phyloP scores from a whole-genome alignment of 2,797 vertebrate genomes.

The Lacerta agilis region DNA sequence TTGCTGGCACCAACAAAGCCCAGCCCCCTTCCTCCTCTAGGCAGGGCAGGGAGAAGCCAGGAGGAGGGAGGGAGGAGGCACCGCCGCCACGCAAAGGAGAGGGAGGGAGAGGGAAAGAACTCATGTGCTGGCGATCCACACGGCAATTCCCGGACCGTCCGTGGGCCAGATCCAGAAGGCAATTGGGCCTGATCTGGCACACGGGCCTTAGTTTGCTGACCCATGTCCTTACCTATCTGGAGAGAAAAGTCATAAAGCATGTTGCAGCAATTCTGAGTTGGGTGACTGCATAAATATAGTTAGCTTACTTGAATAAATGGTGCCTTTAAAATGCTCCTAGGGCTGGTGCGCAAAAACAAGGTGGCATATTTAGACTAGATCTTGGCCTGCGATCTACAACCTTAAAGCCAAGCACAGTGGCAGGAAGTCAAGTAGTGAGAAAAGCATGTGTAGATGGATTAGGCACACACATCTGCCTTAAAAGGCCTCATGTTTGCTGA shows the following conservation, averaged over 20 bases:
- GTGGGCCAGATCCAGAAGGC: too few species aligned
- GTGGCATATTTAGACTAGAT: not conserved
- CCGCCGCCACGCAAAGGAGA: too few species aligned
- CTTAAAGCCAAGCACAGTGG: too few species aligned
- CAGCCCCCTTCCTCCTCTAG: too few species aligned
- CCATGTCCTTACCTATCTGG: not conserved
- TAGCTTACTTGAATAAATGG: not conserved
- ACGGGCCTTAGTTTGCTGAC: too few species aligned
- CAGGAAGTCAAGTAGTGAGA: not conserved
- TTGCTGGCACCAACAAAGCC: too few species aligned
- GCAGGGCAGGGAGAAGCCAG: too few species aligned
- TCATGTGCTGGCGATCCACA: rapidly evolving
- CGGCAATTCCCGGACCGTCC: too few species aligned
- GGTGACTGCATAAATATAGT: not conserved
- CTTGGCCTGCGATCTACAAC: not conserved
- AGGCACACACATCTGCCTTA: not conserved
- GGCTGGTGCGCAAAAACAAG: not conserved
- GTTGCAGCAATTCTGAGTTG: not conserved
- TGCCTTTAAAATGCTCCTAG: not conserved
- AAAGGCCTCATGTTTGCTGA: not conserved
- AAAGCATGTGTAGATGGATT: not conserved
- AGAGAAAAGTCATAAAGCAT: not conserved
- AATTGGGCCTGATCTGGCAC: too few species aligned
- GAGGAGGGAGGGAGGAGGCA: too few species aligned
- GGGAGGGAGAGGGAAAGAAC: too few species aligned